Evolutionary conservation across 2,888 invertebrate species (phyloP), one percentile per base, ranked within the genome.

Genomic region (Drosophila acutilabella): DNA sequence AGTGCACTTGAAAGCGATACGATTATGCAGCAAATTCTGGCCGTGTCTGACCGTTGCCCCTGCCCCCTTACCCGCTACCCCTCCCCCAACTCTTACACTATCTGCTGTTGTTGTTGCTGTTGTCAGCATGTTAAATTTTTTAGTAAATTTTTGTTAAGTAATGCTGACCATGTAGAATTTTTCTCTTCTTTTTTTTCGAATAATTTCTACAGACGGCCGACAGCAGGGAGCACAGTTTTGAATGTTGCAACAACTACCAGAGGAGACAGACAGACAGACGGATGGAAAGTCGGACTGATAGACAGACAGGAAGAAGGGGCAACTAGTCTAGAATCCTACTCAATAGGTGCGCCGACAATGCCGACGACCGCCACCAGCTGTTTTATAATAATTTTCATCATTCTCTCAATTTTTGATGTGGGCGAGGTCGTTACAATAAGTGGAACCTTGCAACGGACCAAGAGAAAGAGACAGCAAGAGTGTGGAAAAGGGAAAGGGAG

Each of bases 111-210:
- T 57, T 78, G 64, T 71, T 74, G 20, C 20, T 20, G 58, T 60
- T 60, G 80, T 71, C 76, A 74, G 71, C 85, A 82, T 85, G 85
- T 88, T 71, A 81, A 83, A 79, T 85, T 83, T 78, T 85, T 50
- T 50, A 50, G 75, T 81, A 81, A 89, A 89, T 84, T 89, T 75
- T 56, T 56, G 90, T 85, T 82, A 66, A 64, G 90, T 90, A 90
- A 90, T 85, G 90, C 89, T 90, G 90, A 90, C 90, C 90, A 89
- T 59, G 90, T 89, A 82, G 76, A 90, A 89, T 83, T 81, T 54
- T 11, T 41, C 26, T 41, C n/a, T 23, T 45, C 40, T 40, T 53
- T 58, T 70, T 74, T 62, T 4, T 20, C 20, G 16, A 82, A 85
- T 80, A 80, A 76, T 84, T 85, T 85, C 83, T 74, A 77, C 40